phyloP scores from a whole-genome alignment of 2,888 invertebrate genomes.

The Agrochola lota region DNA sequence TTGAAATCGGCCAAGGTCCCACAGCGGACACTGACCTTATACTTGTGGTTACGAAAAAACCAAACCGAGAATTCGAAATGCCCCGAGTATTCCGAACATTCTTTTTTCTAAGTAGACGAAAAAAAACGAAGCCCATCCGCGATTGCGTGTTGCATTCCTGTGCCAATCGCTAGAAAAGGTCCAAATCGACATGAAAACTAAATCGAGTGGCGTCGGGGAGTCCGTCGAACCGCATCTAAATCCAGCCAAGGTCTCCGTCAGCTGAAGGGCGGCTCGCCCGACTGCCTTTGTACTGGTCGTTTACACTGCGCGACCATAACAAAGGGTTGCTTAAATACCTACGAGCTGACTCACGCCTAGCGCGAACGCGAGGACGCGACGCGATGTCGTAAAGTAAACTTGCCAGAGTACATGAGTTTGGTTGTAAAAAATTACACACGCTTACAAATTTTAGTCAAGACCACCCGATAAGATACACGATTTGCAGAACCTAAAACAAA shows the following conservation, averaged over 20 bases:
- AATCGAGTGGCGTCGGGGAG: conserved; percentile 84
- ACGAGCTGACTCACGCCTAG: conserved; percentile 83
- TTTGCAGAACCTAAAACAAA: conserved; percentile 72
- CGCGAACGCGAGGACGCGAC: conserved; percentile 60
- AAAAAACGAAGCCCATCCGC: conserved; percentile 74
- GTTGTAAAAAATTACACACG: conserved; percentile 60
- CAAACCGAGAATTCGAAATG: conserved; percentile 67
- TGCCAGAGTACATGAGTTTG: conserved; percentile 31
- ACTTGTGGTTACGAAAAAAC: conserved; percentile 70
- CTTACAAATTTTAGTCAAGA: conserved; percentile 71
- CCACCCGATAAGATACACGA: conserved; percentile 80
- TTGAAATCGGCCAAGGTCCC: conserved; percentile 90
- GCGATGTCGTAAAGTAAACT: conserved; percentile 64
- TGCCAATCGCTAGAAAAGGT: conserved; percentile 82
- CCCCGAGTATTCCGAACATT: conserved; percentile 62
- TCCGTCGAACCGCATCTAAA: conserved; percentile 89
- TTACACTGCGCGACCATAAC: conserved; percentile 86
- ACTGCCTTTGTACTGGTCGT: conserved; percentile 86
- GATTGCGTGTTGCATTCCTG: conserved; percentile 79
- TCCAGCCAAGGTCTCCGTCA: conserved; percentile 88
- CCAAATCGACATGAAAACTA: conserved; percentile 82
- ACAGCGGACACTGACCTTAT: conserved; percentile 82
- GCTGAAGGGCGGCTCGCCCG: conserved; percentile 88
- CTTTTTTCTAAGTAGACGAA: conserved; percentile 71
- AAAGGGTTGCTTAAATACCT: conserved; percentile 84